phyloP scores from a whole-genome alignment of 2,797 vertebrate species.

The Amniataba percoides region DNA sequence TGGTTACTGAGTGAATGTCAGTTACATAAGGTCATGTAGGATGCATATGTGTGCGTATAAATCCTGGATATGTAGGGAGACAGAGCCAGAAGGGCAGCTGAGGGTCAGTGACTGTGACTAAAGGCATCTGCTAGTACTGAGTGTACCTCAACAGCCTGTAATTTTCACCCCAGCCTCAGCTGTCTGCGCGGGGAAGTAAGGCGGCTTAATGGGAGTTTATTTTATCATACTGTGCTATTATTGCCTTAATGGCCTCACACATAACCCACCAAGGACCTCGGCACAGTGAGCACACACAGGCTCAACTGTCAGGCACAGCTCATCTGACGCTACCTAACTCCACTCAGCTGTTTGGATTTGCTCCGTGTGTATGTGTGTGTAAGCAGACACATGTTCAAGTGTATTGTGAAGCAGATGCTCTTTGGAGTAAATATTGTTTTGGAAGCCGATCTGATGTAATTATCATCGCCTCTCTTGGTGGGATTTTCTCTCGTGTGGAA shows the following conservation, averaged over 20 bases:
- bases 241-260: slow-evolving; percentile 70
- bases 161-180: slow-evolving; percentile 64
- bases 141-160: slow-evolving; percentile 56
- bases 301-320: slow-evolving; percentile 59
- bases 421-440: slow-evolving; percentile 53
- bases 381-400: slow-evolving; percentile 27
- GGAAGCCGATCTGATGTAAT: slow-evolving; percentile 48
- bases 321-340: slow-evolving; percentile 49
- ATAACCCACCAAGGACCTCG: slow-evolving; percentile 47
- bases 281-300: slow-evolving; percentile 49
- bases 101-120: slow-evolving; percentile 63
- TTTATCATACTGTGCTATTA: slow-evolving; percentile 76
- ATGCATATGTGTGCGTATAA: slow-evolving; percentile 46
- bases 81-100: slow-evolving; percentile 63
- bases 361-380: slow-evolving; percentile 30
- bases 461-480: slow-evolving; percentile 29
- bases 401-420: slow-evolving; percentile 57
- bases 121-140: slow-evolving; percentile 65
- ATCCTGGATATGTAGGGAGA: slow-evolving; percentile 52
- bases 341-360: slow-evolving; percentile 51
- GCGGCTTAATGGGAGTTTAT: slow-evolving; percentile 74
- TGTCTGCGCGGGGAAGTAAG: slow-evolving; percentile 67
- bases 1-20: slow-evolving; percentile 45
- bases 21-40: slow-evolving; percentile 66
- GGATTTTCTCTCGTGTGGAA: slow-evolving; percentile 31